Evolutionary conservation across 2,888 invertebrate species (phyloP).

Genomic region (Tetramorium bicarinatum): DNA sequence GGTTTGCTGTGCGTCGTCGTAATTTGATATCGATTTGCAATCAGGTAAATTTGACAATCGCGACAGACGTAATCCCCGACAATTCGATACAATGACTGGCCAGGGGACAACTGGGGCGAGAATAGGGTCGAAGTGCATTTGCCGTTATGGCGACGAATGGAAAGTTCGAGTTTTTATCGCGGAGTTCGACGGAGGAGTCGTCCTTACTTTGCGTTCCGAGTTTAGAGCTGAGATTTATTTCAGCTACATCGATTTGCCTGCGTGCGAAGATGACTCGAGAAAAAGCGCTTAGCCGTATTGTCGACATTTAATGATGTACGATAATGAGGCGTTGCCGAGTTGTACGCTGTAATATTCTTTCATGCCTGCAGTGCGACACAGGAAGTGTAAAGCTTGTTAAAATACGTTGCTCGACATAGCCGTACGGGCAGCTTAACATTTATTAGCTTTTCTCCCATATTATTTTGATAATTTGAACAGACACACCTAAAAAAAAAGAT

Average conservation of each 20-base stretch:
- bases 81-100: slow-evolving; percentile 70
- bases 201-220: slow-evolving; percentile 10
- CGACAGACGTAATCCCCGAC: slow-evolving; percentile 79
- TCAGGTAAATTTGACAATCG: slow-evolving; percentile 84
- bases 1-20: slow-evolving; percentile 60
- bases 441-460: neutral
- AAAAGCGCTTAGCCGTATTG: slow-evolving; percentile 3
- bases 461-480: neutral
- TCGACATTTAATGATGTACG: slow-evolving; percentile 37
- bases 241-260: slow-evolving; percentile 48
- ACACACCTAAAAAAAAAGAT: neutral
- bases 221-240: slow-evolving; percentile 56
- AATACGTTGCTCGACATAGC: neutral
- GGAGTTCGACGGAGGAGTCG: slow-evolving; percentile 18
- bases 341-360: neutral
- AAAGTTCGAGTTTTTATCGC: slow-evolving; percentile 65
- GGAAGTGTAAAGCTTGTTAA: neutral
- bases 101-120: slow-evolving; percentile 30
- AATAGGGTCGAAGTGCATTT: slow-evolving; percentile 10
- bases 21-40: slow-evolving; percentile 81
- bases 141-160: slow-evolving; percentile 59
- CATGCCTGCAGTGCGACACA: neutral
- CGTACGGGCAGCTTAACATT: neutral
- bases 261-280: slow-evolving; percentile 33
- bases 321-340: slow-evolving; percentile 39